Evolutionary conservation across 1,140 invertebrate genomes (phyloP), one percentile per base, ranked within the genome.

Genomic region (Leptestheria dahalacensis): DNA sequence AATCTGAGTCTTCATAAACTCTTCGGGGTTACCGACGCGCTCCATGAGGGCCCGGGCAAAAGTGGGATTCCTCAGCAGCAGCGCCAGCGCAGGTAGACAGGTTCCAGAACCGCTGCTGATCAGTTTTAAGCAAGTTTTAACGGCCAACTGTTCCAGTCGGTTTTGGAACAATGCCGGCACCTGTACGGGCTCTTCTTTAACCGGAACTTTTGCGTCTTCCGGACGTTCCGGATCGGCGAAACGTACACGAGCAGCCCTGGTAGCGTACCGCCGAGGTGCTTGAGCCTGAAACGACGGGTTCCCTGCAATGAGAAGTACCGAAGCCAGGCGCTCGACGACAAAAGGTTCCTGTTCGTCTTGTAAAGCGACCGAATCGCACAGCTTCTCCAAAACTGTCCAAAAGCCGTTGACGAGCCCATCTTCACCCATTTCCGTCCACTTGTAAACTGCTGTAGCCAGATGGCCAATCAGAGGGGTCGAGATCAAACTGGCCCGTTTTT

Each of bases 101-200:
- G 6, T 15, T 41, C 33, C 33, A 41, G 33, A 41, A 15, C 33
- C 6, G 15, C 15, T 41, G 33, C 15, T 6, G 15, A 41, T 6
- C 6, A 41, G 2, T 55, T 29, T 25, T 29, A 55, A 20, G 53
- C 29, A 55, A 29, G 26, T 55, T 55, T 55, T 18, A n/a, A 55
- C 25, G 53, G 20, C 33, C 26, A 41, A 21, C 18, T 28, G 10
- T 20, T 29, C 53, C 1, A 55, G 26, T 33, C 33, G 28, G 10
- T 25, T 33, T 18, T 25, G 23, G 25, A 55, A 25, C 3, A 20
- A 9, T 29, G 33, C 11, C 12, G 53, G 53, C 23, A 55, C 33
- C 18, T 55, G 25, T 25, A 33, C 10, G 28, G 21, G 3, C 23
- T 33, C 25, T 15, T 4, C 53, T 55, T 26, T 20, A 6, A 29